Percentiles rank a stretch among this genome's conserved stretches.
These are phyloP conservation scores for Seira ritae DNA, from an alignment of 2,888 invertebrate species.

Conservation along the genomic window DNA sequence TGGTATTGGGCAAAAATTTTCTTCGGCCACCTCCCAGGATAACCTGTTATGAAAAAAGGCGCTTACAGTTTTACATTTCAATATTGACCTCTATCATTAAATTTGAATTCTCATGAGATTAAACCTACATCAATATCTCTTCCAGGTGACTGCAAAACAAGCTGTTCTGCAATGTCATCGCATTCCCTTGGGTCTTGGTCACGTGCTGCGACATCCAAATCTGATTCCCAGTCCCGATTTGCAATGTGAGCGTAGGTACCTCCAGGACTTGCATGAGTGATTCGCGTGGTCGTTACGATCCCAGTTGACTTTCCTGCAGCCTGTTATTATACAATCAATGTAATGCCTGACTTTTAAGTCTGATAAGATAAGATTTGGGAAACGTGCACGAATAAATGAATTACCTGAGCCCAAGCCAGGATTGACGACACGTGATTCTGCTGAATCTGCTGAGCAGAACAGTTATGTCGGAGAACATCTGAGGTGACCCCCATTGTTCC, in stretches of 20 bases:
- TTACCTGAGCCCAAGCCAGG: slow-evolving; percentile 72
- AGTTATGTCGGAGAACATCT: slow-evolving; percentile 76
- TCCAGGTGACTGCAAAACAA: slow-evolving; percentile 87
- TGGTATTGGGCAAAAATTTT: slow-evolving; percentile 73
- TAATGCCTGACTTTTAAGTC: neutral
- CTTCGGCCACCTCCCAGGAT: slow-evolving; percentile 74
- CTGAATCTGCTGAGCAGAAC: slow-evolving; percentile 54
- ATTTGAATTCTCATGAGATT: slow-evolving; percentile 56
- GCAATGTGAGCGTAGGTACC: slow-evolving; percentile 76
- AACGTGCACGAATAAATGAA: too few species aligned
- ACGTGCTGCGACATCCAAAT: slow-evolving; percentile 79
- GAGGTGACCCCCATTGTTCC: slow-evolving; percentile 87
- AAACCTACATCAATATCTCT: slow-evolving; percentile 81
- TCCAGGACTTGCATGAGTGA: slow-evolving; percentile 70
- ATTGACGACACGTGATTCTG: slow-evolving; percentile 61
- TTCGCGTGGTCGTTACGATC: slow-evolving; percentile 68
- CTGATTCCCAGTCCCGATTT: slow-evolving; percentile 87
- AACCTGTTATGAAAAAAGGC: slow-evolving; percentile 77
- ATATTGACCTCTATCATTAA: neutral
- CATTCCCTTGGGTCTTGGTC: slow-evolving; percentile 77
- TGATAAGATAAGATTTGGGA: neutral
- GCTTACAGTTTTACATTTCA: neutral
- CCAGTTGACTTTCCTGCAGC: slow-evolving; percentile 79
- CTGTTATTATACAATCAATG: slow-evolving; percentile 21
- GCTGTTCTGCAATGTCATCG: slow-evolving; percentile 89